Evolutionary conservation across 92 coral and sea anemone species (phyloP).

Genomic region (Umimayanthus kanabou): DNA sequence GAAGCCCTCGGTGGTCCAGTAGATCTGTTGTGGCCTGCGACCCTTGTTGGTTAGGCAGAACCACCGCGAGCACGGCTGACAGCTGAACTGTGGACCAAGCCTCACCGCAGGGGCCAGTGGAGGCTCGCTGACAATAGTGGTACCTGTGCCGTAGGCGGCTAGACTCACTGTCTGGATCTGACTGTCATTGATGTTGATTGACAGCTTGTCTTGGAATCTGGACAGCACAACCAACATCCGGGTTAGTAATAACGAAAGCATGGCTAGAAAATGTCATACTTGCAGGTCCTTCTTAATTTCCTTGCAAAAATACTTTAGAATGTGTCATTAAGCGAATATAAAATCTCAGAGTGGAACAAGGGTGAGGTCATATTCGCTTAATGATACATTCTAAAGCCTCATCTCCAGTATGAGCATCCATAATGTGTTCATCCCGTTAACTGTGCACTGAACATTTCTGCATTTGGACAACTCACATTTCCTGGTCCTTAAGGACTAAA

Average conservation of each 20-base stretch:
- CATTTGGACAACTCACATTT: no score
- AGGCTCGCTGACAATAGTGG: conserved; percentile 95
- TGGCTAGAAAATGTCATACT: neutral
- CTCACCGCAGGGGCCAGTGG: conserved; percentile 87
- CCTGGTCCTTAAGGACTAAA: no score
- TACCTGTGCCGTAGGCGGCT: conserved; percentile 89
- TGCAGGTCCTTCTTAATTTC: no score
- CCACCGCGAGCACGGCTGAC: conserved; percentile 75
- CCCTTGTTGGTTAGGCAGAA: conserved; percentile 89
- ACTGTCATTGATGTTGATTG: conserved; percentile 88
- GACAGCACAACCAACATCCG: neutral
- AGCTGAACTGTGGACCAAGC: conserved; percentile 97
- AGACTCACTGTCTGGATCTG: conserved; percentile 88
- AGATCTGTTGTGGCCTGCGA: conserved; percentile 92
- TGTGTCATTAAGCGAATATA: no score
- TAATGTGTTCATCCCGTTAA: no score
- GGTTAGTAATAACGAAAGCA: no score
- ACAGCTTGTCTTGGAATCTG: conserved; percentile 91
- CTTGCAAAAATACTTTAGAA: no score
- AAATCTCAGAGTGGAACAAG: no score
- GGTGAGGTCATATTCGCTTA: no score
- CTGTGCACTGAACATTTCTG: no score
- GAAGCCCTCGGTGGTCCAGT: conserved; percentile 99
- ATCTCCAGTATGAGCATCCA: no score
- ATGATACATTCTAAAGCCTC: no score